Evolutionary conservation across 2,113 vertebrate genomes (phyloP).

Genomic region (Laticauda laticaudata): DNA sequence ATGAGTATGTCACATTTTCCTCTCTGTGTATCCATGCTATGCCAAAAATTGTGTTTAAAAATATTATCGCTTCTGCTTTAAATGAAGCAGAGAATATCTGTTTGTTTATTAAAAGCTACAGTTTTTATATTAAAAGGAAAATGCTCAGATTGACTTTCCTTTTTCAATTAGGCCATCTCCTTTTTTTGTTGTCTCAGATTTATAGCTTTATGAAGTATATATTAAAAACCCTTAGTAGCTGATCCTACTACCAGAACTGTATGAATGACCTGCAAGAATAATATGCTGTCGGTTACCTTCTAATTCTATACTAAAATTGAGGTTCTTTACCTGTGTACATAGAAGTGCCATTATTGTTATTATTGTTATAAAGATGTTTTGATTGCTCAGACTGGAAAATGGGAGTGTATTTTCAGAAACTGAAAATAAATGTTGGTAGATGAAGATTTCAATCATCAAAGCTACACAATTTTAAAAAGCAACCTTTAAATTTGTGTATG

Average conservation of each 20-base stretch:
- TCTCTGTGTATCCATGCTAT: not conserved
- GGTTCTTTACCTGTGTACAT: not conserved
- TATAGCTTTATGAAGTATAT: not conserved
- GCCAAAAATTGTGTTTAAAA: not conserved
- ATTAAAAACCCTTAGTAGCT: not conserved
- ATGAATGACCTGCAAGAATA: not conserved
- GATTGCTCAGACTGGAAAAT: not conserved
- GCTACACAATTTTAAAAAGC: not conserved
- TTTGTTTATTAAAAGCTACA: not conserved
- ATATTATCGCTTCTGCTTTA: not conserved
- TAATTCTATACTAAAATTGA: not conserved
- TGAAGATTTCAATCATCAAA: accelerated
- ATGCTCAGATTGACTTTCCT: not conserved
- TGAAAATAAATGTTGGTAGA: not conserved
- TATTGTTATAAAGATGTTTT: not conserved
- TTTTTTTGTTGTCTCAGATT: not conserved
- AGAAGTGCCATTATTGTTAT: not conserved
- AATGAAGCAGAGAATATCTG: not conserved
- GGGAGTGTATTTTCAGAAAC: not conserved
- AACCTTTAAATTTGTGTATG: not conserved
- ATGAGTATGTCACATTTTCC: not conserved
- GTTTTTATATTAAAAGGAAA: not conserved
- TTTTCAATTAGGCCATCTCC: not conserved
- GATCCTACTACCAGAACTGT: not conserved
- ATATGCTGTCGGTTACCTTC: not conserved